phyloP scores from a whole-genome alignment of 2,888 invertebrate genomes.

The Helleia helle region DNA sequence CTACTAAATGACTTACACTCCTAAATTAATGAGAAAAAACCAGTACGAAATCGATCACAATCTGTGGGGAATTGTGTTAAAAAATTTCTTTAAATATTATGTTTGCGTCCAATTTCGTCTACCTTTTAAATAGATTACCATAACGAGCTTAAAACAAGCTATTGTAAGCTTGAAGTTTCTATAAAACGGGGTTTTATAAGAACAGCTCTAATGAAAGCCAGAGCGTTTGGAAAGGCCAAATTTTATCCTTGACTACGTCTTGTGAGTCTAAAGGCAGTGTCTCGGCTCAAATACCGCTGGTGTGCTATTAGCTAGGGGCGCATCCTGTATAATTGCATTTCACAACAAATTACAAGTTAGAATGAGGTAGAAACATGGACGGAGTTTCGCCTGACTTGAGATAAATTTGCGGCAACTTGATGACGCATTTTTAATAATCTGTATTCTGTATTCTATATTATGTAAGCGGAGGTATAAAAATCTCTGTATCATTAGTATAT shows the following conservation, averaged over 20 bases:
- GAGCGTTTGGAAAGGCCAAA: conserved; percentile 9
- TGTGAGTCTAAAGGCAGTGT: conserved; percentile 20
- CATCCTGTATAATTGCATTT: conserved; percentile 53
- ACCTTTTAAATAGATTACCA: too few relatives aligned
- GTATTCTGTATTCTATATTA: too few relatives aligned
- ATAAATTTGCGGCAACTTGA: conserved; percentile 22
- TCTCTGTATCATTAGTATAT: too few relatives aligned
- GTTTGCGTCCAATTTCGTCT: too few relatives aligned
- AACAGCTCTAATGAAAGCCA: conserved; percentile 6
- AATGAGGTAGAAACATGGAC: conserved; percentile 44
- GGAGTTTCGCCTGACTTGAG: conserved; percentile 27
- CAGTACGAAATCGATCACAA: too few relatives aligned
- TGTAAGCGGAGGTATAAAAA: too few relatives aligned
- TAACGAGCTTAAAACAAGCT: too few relatives aligned
- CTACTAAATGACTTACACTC: too few relatives aligned
- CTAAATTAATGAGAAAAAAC: too few relatives aligned
- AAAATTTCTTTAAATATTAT: too few relatives aligned
- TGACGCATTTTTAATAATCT: conserved; percentile 18
- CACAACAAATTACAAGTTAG: conserved; percentile 61
- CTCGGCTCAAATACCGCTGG: conserved; percentile 25
- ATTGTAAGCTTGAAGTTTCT: not conserved
- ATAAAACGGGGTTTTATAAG: not conserved
- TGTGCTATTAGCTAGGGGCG: conserved; percentile 44
- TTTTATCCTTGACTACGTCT: conserved; percentile 20
- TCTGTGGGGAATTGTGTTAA: too few relatives aligned